phyloP scores from a whole-genome alignment of 92 coral and sea anemone species.

The Epizoanthus ramosus region DNA sequence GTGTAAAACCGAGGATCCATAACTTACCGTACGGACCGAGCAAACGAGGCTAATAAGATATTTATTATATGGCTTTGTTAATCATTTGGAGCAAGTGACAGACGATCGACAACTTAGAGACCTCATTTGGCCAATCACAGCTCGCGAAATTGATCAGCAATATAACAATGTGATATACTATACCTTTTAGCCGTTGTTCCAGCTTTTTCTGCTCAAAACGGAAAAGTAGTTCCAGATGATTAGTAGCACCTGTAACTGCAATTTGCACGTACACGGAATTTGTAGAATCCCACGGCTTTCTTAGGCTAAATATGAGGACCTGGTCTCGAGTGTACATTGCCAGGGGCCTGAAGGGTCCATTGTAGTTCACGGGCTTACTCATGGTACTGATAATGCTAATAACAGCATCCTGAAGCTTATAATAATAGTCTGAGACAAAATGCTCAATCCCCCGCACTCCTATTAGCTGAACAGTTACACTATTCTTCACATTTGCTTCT shows the following conservation, averaged over 20 bases:
- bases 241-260: not conserved
- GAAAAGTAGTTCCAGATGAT: slow-evolving; percentile 16
- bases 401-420: not conserved
- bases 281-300: slow-evolving; percentile 14
- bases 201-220: slow-evolving; percentile 2
- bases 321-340: not conserved
- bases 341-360: slow-evolving; percentile 6
- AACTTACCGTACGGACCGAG: no score
- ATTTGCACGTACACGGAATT: slow-evolving; percentile 32
- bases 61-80: no score
- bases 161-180: no score
- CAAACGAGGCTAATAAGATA: no score
- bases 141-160: no score
- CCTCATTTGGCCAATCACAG: no score
- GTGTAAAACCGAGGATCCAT: no score
- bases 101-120: no score
- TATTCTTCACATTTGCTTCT: slow-evolving; percentile 60
- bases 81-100: no score
- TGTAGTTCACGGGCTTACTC: slow-evolving; percentile 2
- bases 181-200: slow-evolving; percentile 12
- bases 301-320: slow-evolving; percentile 20
- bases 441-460: slow-evolving; percentile 58
- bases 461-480: slow-evolving; percentile 76
- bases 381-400: not conserved
- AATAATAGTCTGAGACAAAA: slow-evolving; percentile 74